Base-by-base conservation (phyloP, 2,797 vertebrate species). In the Cyclopterus lumpus region DNA sequence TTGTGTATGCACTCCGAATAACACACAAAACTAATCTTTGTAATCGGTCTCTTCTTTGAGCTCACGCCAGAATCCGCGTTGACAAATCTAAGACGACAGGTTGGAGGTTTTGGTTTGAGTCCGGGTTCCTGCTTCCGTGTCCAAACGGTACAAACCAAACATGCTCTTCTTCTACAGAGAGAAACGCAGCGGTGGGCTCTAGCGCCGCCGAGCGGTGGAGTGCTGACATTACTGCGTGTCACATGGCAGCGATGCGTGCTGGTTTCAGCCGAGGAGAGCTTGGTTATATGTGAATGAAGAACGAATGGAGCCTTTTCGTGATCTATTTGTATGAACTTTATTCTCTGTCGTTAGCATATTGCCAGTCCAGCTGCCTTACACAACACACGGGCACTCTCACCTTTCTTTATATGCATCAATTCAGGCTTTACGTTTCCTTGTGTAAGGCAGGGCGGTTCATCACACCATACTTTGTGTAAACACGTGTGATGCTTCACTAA, bases 111-210 rank as follows among this genome's bases (percentile, higher is more conserved):
- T 40, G 60, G 8, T 24, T 60, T 26, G 62, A 16, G 6, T 28
- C 63, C 5, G 1, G 1, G 26, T 46, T 69, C 36, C 57, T 71
- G 69, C 74, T 91, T 92, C 88, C 87, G 89, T 44, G 81, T 89
- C 72, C 62, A 44, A 67, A 36, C 3, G 3, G 15, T 8, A 5
- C 42, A 2, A 46, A 18, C 44, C 44, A 6, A 2, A 30, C 0
- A 3, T 15, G 16, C 5, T 86, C 81, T 89, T 92, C 69, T 86
- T 86, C 86, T 75, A 30, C 42, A 0, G 12, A 1, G 1, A 0
- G 2, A 32, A 36, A 28, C 5, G 22, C 26, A 2, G 7, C 0
- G 10, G 22, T 0, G 38, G 0, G 0, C 0, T 4, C 1, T 74
- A 28, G 58, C 59, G 83, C 72, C 81, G 1, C 71, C 77, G 68